phyloP scores from a whole-genome alignment of 2,797 vertebrate species.

The Sebastes itinus region DNA sequence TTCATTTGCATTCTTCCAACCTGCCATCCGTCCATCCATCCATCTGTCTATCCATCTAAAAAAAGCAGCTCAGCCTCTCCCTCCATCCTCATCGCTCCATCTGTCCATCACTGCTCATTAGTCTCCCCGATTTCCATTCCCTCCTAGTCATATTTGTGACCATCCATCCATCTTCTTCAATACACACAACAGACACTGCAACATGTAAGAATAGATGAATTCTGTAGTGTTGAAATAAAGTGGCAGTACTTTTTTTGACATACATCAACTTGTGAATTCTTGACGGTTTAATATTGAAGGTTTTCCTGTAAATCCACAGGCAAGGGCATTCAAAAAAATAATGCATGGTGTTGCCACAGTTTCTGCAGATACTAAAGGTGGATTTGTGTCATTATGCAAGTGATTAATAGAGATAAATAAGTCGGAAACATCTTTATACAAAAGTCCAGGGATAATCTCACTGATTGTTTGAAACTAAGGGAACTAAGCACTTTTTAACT shows the following conservation, averaged over 20 bases:
- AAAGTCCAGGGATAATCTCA: not conserved
- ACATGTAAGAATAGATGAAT: conserved; percentile 47
- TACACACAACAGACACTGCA: conserved; percentile 38
- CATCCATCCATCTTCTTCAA: conserved; percentile 66
- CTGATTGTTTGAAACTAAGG: conserved; percentile 2
- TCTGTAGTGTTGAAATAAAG: conserved; percentile 10
- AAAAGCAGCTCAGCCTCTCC: conserved; percentile 43
- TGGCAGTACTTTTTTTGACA: conserved; percentile 11
- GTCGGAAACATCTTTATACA: not conserved
- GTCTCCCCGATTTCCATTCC: conserved; percentile 46
- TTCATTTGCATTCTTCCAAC: conserved; percentile 57
- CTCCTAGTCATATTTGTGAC: conserved; percentile 50
- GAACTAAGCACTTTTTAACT: conserved; percentile 5
- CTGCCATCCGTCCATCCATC: conserved; percentile 26
- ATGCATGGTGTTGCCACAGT: not conserved
- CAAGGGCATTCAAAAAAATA: not conserved
- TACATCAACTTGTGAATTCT: conserved; percentile 2
- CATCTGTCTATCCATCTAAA: conserved; percentile 48
- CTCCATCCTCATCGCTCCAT: conserved; percentile 48
- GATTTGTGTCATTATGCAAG: not conserved
- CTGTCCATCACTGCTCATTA: conserved; percentile 75
- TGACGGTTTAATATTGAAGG: not conserved
- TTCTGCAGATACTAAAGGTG: not conserved
- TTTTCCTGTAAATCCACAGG: not conserved
- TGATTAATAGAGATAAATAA: conserved; percentile 12